A percentile compares a stretch with the other conserved stretches of the same genome.
Conservation (phyloP, 2,113 vertebrate genomes). For the Hippolais icterina region DNA sequence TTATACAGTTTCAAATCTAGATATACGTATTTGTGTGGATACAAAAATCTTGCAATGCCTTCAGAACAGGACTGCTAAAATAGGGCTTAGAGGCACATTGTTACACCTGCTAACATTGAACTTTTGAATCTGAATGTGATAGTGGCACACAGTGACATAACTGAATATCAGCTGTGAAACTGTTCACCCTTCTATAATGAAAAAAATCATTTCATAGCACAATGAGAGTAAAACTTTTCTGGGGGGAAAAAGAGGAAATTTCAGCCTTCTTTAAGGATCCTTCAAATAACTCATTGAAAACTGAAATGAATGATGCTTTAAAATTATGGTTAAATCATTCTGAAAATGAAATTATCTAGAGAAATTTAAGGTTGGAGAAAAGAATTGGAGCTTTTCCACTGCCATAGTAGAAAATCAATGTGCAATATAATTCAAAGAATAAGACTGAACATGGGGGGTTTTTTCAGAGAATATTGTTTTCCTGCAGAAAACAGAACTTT, state of each 20-base stretch:
- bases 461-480: neutral
- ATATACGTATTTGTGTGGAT: neutral
- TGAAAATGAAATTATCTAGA: neutral
- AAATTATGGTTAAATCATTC: neutral
- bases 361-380: neutral
- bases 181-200: neutral
- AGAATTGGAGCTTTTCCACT: neutral
- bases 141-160: neutral
- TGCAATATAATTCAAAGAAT: neutral
- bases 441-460: accelerated
- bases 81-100: accelerated
- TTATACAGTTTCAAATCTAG: neutral
- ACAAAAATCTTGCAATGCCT: no score
- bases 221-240: accelerated
- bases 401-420: neutral
- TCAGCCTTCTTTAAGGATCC: neutral
- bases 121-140: neutral
- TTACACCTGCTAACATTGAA: neutral
- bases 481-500: neutral
- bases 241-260: neutral
- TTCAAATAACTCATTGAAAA: neutral
- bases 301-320: neutral
- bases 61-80: neutral
- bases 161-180: neutral
- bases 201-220: neutral